These are phyloP conservation scores for Idaea straminata DNA, from an alignment of 2,888 invertebrate species.

Conservation along the genomic window DNA sequence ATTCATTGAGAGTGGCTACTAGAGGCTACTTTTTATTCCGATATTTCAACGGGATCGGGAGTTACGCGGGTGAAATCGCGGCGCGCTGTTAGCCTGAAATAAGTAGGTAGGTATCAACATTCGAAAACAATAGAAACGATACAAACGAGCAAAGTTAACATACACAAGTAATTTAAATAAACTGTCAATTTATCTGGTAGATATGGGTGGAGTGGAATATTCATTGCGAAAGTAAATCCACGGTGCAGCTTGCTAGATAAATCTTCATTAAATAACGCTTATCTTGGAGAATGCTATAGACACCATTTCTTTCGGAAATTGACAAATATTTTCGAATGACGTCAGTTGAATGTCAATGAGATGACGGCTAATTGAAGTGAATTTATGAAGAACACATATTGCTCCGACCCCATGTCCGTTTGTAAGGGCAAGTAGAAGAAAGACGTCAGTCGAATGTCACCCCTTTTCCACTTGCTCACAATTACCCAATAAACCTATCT, in stretches of 20 bases:
- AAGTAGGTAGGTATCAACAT: not conserved
- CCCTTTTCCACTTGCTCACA: no score
- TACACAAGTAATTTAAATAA: conserved; percentile 35
- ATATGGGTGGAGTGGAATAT: conserved; percentile 39
- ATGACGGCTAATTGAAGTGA: no score
- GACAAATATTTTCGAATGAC: conserved; percentile 9
- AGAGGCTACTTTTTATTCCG: no score
- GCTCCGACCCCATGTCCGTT: no score
- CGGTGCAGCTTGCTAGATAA: conserved; percentile 46
- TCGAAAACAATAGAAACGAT: not conserved
- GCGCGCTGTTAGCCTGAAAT: not conserved
- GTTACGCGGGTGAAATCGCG: no score
- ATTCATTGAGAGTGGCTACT: no score
- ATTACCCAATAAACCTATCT: no score
- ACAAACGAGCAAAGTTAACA: conserved; percentile 9
- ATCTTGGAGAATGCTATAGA: conserved; percentile 37
- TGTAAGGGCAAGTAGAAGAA: no score
- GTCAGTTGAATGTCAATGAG: not conserved
- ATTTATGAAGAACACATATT: no score
- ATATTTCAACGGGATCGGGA: no score
- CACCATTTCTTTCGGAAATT: conserved; percentile 21
- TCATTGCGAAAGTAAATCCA: conserved; percentile 50
- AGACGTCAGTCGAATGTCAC: no score
- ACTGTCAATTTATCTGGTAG: conserved; percentile 41
- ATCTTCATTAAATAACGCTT: conserved; percentile 57